These are phyloP conservation scores for Phymorhynchus buccinoides DNA, from an alignment of 1,140 invertebrate genomes.

Conservation along the genomic window DNA sequence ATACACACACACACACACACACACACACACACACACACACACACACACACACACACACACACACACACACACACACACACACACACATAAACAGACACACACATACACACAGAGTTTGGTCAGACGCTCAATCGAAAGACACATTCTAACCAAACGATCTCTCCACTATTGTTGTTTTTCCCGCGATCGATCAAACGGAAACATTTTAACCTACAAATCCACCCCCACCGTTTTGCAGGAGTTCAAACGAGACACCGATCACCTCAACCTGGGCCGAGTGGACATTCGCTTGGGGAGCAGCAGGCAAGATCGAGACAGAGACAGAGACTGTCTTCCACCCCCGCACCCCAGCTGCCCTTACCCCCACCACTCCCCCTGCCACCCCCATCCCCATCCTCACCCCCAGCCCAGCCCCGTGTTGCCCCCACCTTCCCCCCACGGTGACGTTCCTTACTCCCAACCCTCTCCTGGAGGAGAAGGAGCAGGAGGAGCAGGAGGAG, in stretches of 20 bases:
- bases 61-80: no score
- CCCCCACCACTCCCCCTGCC: background rate
- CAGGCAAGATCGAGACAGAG: no score
- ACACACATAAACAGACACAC: background rate
- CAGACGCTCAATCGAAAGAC: no score
- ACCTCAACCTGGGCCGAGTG: constrained; percentile 27
- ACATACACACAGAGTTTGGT: no score
- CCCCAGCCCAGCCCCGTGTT: background rate
- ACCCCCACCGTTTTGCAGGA: constrained; percentile 8
- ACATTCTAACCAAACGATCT: no score
- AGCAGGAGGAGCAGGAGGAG: no score
- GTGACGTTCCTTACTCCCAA: background rate
- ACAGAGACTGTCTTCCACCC: background rate
- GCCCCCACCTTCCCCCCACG: background rate
- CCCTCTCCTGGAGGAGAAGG: background rate
- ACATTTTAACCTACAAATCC: no score
- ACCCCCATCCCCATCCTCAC: background rate
- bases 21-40: no score
- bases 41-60: no score
- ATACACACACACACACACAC: no score
- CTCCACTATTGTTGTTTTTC: no score
- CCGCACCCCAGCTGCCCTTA: background rate
- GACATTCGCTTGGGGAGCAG: constrained; percentile 21
- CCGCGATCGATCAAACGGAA: no score
- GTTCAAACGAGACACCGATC: constrained; percentile 27